Evolutionary conservation across 1,140 invertebrate species (phyloP), one percentile per base, ranked within the genome.

Genomic region (Drepana arcuata): DNA sequence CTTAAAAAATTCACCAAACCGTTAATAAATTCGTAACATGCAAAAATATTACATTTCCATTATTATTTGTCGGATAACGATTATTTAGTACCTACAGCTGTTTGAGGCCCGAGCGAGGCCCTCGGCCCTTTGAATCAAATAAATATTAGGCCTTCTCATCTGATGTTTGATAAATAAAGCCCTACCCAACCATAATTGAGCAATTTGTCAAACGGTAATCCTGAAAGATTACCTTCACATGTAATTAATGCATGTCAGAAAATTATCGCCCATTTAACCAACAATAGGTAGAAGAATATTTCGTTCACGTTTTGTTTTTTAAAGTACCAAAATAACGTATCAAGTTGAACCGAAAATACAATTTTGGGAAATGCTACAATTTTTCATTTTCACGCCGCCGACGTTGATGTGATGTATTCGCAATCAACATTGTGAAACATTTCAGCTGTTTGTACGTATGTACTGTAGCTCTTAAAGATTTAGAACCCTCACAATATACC

Each of bases 151-250:
- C 5, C 5, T 9, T 10, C 24, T 10, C 24, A 10, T 6, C 10
- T 10, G 9, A 23, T 7, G 18, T 24, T 10, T 23, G 7, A 14
- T 16, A 32, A 41, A 27, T 29, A n/a, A n/a, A n/a, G n/a, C n/a
- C 25, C 16, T 36, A 28, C 28, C 18, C 40, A 31, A 42, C 18
- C 26, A 31, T 38, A 38, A 44, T 34, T 14, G 18, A 38, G 21
- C 31, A 34, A 48, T 48, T 48, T 41, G 30, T 48, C 38, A 48
- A 28, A 25, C 25, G 27, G 13, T 39, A 42, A 48, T 38, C 46
- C 35, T 23, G 16, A 30, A 27, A 26, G 37, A 42, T 42, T 39
- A 48, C 40, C 28, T 34, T 41, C 37, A 30, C 30, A 14, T 21
- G 23, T 48, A 43, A 48, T 48, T 1, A 42, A 42, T 33, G 35